Percentiles rank a stretch among this genome's conserved stretches.
Evolutionary conservation across 1,140 invertebrate species (phyloP).

Genomic region (Drosophila aff.): DNA sequence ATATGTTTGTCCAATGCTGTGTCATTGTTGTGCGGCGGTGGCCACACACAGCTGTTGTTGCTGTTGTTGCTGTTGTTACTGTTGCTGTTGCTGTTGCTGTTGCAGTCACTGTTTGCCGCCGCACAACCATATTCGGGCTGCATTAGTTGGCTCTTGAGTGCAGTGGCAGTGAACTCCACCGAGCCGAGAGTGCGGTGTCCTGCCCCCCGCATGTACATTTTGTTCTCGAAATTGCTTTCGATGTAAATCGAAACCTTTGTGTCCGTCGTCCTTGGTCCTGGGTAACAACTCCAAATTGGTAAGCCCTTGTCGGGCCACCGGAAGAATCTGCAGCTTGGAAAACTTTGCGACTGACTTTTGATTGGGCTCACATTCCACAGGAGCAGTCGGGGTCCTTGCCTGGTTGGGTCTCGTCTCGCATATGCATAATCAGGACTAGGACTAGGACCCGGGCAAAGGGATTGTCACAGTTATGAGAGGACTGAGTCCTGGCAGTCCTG

Average conservation of each 20-base stretch:
- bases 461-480: constrained; percentile 42
- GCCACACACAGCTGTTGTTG: constrained; percentile 24
- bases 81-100: constrained; percentile 10
- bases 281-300: constrained; percentile 34
- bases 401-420: constrained; percentile 9
- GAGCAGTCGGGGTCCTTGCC: neutral
- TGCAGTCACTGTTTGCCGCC: constrained; percentile 30
- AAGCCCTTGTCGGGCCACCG: constrained; percentile 43
- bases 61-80: constrained; percentile 2
- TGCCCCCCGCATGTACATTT: constrained; percentile 6
- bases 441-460: neutral
- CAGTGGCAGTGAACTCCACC: constrained; percentile 4
- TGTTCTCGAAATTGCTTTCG: constrained; percentile 27
- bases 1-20: constrained; percentile 67
- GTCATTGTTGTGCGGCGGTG: constrained; percentile 53
- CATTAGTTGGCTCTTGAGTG: constrained; percentile 20
- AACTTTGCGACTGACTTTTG: constrained; percentile 45
- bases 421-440: constrained; percentile 45
- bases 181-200: neutral
- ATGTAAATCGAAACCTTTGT: constrained; percentile 50
- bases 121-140: constrained; percentile 18
- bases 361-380: constrained; percentile 27
- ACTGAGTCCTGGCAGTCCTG: constrained; percentile 18
- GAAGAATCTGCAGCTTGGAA: constrained; percentile 29
- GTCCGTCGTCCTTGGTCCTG: neutral